A percentile compares a stretch with the other conserved stretches of the same genome.
Conservation (phyloP, 2,888 invertebrate species). For the Lumbricus terrestris region DNA sequence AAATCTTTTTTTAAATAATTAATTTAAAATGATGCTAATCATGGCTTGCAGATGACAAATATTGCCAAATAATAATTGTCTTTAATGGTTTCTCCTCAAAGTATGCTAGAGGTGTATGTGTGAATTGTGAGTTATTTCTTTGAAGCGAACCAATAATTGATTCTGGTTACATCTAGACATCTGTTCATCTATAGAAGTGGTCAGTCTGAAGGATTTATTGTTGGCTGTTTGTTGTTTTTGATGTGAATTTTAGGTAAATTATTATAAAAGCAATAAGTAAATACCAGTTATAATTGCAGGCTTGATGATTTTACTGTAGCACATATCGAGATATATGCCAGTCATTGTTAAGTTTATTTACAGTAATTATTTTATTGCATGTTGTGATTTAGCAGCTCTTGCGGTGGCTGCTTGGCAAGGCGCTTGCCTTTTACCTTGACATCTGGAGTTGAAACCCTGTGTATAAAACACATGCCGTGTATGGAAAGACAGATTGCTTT, state of each 20-base stretch:
- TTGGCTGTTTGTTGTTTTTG: not conserved
- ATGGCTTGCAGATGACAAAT: not conserved
- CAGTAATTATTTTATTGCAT: not conserved
- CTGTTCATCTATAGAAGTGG: not conserved
- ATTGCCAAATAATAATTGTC: not conserved
- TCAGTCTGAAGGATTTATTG: not conserved
- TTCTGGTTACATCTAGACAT: not conserved
- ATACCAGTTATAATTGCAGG: not conserved
- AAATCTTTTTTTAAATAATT: too few species aligned
- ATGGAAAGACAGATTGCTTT: not conserved
- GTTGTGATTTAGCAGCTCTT: not conserved
- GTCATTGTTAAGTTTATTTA: not conserved
- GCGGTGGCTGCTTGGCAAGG: not conserved
- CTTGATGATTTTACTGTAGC: not conserved
- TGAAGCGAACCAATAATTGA: not conserved
- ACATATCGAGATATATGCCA: not conserved
- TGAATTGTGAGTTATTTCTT: not conserved
- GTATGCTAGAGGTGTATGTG: not conserved
- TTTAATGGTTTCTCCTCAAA: not conserved
- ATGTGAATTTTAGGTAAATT: not conserved
- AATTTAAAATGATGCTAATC: not conserved
- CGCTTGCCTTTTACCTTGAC: not conserved
- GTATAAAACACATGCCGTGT: not conserved
- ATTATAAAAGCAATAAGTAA: not conserved
- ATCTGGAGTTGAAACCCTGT: not conserved